Evolutionary conservation across 2,797 vertebrate species (phyloP).

Genomic region (Parotocinclus haroldoi): DNA sequence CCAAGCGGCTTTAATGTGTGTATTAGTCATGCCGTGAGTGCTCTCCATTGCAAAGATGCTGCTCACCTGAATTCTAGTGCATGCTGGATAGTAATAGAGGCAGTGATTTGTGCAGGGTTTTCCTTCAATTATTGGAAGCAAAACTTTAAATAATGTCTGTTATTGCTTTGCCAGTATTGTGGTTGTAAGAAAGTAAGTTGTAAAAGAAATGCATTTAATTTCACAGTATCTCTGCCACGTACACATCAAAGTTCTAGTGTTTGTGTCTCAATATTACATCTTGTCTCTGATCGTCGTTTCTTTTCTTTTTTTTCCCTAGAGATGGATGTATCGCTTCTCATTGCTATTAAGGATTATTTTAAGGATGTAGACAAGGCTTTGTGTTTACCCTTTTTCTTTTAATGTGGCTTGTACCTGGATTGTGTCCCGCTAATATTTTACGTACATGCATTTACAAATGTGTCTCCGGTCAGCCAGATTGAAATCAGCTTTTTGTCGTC

Average conservation of each 20-base stretch:
- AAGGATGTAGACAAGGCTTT: no score
- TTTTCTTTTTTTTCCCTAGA: no score
- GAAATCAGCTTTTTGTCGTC: no score
- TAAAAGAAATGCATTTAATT: no score
- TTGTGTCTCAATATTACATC: slow-evolving; percentile 3
- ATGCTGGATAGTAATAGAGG: slow-evolving; percentile 3
- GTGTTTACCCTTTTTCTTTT: no score
- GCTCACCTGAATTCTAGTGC: slow-evolving; percentile 12
- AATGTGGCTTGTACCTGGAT: no score
- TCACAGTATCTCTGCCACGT: not conserved
- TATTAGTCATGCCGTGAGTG: slow-evolving; percentile 13
- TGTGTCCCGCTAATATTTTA: no score
- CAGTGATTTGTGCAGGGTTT: not conserved
- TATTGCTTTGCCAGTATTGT: slow-evolving; percentile 10
- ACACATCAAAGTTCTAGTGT: not conserved
- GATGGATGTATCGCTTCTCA: no score
- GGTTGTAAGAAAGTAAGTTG: slow-evolving; percentile 23
- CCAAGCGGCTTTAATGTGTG: slow-evolving; percentile 1
- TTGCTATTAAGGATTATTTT: no score
- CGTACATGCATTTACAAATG: no score
- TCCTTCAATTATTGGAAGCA: not conserved
- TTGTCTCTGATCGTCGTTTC: no score
- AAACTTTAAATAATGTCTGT: slow-evolving; percentile 4
- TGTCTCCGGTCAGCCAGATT: no score
- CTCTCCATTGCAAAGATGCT: not conserved